Conservation (phyloP, 2,113 vertebrate species). For the Danionella cerebrum region DNA sequence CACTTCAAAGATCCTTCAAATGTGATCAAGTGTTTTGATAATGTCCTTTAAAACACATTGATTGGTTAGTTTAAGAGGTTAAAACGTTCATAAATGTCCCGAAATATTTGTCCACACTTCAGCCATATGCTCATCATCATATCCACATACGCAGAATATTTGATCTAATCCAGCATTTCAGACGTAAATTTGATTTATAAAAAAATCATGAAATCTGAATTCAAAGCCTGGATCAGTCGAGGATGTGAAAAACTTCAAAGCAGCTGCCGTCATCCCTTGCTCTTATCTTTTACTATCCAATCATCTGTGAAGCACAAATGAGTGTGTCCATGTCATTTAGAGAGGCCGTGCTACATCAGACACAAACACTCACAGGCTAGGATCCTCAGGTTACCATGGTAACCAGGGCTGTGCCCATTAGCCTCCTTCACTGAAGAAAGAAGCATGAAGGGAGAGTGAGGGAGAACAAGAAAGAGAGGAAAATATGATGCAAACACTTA, state of each 20-base stretch:
- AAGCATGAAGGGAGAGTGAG: constrained; percentile 4
- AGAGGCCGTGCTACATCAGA: not conserved
- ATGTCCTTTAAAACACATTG: too few relatives aligned
- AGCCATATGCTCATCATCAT: too few relatives aligned
- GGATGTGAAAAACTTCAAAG: not conserved
- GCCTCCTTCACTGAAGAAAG: not conserved
- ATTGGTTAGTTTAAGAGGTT: too few relatives aligned
- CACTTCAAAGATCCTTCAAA: too few relatives aligned
- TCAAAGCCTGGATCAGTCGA: not conserved
- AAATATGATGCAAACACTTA: not conserved
- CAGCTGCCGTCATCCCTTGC: not conserved
- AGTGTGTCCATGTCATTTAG: not conserved
- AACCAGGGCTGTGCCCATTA: constrained; percentile 29
- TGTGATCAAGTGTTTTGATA: too few relatives aligned
- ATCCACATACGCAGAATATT: too few relatives aligned
- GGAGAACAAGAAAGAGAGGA: not conserved
- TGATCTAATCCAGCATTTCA: too few relatives aligned
- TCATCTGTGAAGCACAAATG: not conserved
- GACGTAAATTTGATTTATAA: too few relatives aligned
- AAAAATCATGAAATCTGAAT: not conserved
- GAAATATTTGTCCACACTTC: too few relatives aligned
- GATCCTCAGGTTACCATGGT: constrained; percentile 30
- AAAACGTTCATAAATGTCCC: too few relatives aligned
- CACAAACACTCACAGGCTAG: constrained; percentile 3
- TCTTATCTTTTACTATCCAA: not conserved